Conservation (phyloP, 1,140 invertebrate genomes). For the Drosophila auraria region DNA sequence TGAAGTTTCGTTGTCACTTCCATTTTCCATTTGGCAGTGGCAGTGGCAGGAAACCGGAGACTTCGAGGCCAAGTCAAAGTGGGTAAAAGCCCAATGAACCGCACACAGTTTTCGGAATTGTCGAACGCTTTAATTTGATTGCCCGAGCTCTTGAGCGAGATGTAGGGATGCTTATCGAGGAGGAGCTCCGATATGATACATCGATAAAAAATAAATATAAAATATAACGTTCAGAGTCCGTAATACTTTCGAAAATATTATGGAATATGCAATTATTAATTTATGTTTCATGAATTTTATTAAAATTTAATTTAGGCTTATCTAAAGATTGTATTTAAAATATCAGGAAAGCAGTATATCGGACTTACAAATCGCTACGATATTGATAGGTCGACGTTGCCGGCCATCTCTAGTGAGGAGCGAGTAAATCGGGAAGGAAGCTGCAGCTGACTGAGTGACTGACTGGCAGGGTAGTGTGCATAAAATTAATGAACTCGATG, state of each 20-base stretch:
- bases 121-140: conserved; percentile 69
- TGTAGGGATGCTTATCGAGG: background rate
- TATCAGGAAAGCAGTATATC: no score
- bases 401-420: background rate
- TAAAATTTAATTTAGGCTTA: no score
- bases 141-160: conserved; percentile 29
- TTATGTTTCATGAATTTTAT: no score
- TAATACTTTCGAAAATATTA: no score
- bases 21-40: conserved; percentile 28
- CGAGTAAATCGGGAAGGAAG: conserved; percentile 29
- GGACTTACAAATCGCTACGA: no score
- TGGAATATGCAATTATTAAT: no score
- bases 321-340: no score
- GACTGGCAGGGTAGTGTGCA: conserved; percentile 51
- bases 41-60: conserved; percentile 9
- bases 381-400: background rate
- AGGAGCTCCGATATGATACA: background rate
- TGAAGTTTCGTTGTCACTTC: conserved; percentile 48
- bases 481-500: conserved; percentile 67
- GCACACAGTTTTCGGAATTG: conserved; percentile 53
- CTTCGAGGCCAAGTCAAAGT: conserved; percentile 21
- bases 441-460: conserved; percentile 38
- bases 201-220: background rate
- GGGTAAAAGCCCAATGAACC: conserved; percentile 39
- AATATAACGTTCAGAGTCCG: no score